Evolutionary conservation across 2,113 vertebrate genomes (phyloP).

Genomic region (Tauraco erythrolophus): DNA sequence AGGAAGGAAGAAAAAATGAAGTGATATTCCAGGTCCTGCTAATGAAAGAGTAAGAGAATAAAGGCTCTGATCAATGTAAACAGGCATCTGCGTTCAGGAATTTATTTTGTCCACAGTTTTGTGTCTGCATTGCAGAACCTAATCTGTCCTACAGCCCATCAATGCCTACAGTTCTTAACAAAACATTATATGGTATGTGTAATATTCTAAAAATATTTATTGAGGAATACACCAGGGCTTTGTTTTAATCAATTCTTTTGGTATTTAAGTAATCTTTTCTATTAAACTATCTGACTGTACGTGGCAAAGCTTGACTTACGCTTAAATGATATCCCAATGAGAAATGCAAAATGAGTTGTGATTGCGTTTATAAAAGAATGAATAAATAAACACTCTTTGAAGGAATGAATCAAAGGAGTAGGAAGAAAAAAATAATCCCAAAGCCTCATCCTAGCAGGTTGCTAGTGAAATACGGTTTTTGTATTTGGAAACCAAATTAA

Average conservation of each 20-base stretch:
- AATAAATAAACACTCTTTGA: constrained; percentile 16
- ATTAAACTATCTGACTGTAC: not conserved
- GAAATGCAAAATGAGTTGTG: constrained; percentile 25
- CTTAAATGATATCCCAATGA: constrained; percentile 18
- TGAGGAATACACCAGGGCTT: not conserved
- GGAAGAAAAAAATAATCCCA: not conserved
- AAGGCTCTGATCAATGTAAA: not conserved
- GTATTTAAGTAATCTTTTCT: constrained; percentile 13
- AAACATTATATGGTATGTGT: not conserved
- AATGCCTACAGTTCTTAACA: not conserved
- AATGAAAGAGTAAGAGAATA: not conserved
- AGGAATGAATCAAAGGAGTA: not conserved
- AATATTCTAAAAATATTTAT: constrained; percentile 6
- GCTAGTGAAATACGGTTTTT: not conserved
- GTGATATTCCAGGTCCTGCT: not conserved
- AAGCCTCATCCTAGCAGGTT: not conserved
- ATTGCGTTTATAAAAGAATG: constrained; percentile 6
- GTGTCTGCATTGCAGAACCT: not conserved
- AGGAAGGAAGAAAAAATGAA: not conserved
- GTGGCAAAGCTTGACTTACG: not conserved
- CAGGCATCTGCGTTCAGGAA: not conserved
- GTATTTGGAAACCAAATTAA: not conserved
- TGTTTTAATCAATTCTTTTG: constrained; percentile 10
- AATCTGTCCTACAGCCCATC: not conserved
- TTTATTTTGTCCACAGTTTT: not conserved